Conservation (phyloP, 2,888 invertebrate genomes). For the Apomyelois bistriatella region DNA sequence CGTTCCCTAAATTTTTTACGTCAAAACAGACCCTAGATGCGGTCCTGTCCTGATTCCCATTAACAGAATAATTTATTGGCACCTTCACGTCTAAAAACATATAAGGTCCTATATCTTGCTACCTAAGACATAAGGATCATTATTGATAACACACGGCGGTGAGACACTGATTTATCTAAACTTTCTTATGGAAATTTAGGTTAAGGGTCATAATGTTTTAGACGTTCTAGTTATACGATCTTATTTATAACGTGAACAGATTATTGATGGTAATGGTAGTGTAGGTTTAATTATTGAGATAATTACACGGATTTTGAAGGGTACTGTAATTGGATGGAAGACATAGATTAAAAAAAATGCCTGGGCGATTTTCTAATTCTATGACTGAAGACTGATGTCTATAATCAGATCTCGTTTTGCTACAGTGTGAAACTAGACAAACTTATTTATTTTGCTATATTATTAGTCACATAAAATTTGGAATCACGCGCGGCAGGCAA, state of each 20-base stretch:
- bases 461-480: too few species aligned
- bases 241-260: background rate
- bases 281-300: background rate
- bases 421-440: too few species aligned
- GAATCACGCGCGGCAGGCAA: too few species aligned
- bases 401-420: too few species aligned
- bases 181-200: background rate
- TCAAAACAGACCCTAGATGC: background rate
- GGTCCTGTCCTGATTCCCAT: background rate
- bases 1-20: background rate
- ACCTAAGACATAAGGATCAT: background rate
- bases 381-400: too few species aligned
- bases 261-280: background rate
- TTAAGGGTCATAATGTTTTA: background rate
- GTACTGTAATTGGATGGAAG: background rate
- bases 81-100: background rate
- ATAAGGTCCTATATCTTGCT: background rate
- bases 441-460: too few species aligned
- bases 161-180: background rate
- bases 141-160: background rate
- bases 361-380: too few species aligned
- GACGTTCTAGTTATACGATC: background rate
- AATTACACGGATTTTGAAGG: conserved; percentile 1
- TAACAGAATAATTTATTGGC: conserved; percentile 6
- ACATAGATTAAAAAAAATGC: too few species aligned